phyloP scores from a whole-genome alignment of 1,140 invertebrate species.

The Copidosoma floridanum region DNA sequence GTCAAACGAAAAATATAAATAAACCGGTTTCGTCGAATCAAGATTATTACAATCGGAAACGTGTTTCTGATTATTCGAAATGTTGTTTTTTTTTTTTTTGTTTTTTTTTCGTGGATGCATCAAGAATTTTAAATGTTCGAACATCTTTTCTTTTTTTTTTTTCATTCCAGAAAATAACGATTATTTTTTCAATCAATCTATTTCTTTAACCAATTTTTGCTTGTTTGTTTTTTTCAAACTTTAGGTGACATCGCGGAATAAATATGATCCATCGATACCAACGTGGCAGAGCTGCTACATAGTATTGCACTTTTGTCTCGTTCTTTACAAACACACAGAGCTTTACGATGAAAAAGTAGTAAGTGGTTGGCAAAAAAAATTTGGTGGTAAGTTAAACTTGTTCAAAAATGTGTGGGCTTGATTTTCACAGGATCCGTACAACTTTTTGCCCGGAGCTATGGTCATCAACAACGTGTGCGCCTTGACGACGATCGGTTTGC shows the following conservation, averaged over 20 bases:
- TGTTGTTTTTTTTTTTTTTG: too few relatives aligned
- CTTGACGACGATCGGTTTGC: slow-evolving; percentile 67
- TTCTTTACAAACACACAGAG: slow-evolving; percentile 66
- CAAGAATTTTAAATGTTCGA: not conserved
- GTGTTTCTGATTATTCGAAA: too few relatives aligned
- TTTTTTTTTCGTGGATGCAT: not conserved
- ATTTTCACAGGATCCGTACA: slow-evolving; percentile 60
- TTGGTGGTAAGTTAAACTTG: not conserved
- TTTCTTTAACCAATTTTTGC: too few relatives aligned
- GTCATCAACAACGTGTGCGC: slow-evolving; percentile 66
- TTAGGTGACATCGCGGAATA: slow-evolving; percentile 64
- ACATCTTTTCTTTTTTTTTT: not conserved
- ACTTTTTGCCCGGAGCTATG: slow-evolving; percentile 58
- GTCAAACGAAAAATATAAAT: not conserved
- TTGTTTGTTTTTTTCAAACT: too few relatives aligned
- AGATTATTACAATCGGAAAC: not conserved
- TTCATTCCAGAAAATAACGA: not conserved
- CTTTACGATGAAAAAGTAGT: slow-evolving; percentile 63
- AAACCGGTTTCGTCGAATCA: not conserved
- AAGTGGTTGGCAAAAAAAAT: slow-evolving; percentile 48
- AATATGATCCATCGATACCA: slow-evolving; percentile 69
- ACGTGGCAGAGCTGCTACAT: slow-evolving; percentile 70
- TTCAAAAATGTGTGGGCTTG: not conserved
- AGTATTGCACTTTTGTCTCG: slow-evolving; percentile 66
- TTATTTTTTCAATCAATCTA: not conserved